Base-by-base conservation (phyloP, 2,113 vertebrate genomes). In the Ariopsis seemanni region DNA sequence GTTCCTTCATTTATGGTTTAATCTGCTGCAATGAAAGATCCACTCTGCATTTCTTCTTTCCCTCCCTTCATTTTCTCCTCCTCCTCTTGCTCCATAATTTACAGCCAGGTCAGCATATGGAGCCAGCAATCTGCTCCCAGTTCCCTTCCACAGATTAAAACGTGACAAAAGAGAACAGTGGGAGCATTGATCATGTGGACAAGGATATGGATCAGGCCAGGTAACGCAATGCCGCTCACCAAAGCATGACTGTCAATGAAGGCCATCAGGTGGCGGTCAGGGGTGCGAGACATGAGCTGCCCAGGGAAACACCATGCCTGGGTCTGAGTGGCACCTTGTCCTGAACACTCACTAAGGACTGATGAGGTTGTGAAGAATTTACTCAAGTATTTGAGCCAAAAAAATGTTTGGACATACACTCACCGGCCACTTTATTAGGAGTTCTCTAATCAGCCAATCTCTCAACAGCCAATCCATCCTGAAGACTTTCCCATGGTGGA, bases 161-260 rank as follows among this genome's bases (percentile, higher is more conserved):
- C 89, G 79, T 91, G 88, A 87, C 88, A 88, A 81, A 91, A 88
- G 58, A 85, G 82, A 86, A 82, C 65, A 22, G 57, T 15, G 7
- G 57, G n/a, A 62, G 52, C 88, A 91, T 89, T 89, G 89, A 91
- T 90, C 89, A 88, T 85, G 77, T 11, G 62, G 86, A 90, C 82
- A 89, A 84, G 86, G 69, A 60, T 86, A 87, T 60, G 71, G 83
- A 80, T 71, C 50, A 48, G n/a, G 81, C 69, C 30, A 34, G 78
- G 84, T 84, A 22, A 62, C 55, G 12, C 34, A 4, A 78, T 82
- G 79, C 67, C 3, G 72, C 81, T 63, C 83, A 48, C 62, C 55
- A 34, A 22, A 7, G 82, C 53, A 77, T 62, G 89, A 91, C 62
- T 84, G 85, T 88, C 89, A 80, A 85, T 34, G 18, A 58, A 80